phyloP scores from a whole-genome alignment of 2,888 invertebrate species.

The Theretra japonica region DNA sequence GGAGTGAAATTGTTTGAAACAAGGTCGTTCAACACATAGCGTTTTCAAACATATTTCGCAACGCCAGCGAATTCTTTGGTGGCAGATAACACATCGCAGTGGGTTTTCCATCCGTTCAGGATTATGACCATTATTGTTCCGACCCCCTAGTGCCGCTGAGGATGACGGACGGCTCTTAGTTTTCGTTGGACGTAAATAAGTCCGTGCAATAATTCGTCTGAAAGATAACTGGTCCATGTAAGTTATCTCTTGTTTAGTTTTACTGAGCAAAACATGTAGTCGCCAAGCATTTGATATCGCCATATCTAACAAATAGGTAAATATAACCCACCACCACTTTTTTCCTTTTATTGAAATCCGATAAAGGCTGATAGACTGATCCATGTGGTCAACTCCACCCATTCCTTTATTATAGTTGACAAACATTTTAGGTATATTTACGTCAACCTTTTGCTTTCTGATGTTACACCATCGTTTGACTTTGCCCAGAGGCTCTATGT shows the following conservation, averaged over 20 bases:
- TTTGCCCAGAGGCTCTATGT: conserved; percentile 41
- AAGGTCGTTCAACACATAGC: conserved; percentile 41
- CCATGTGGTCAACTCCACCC: conserved; percentile 45
- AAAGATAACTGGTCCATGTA: conserved; percentile 39
- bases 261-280: conserved; percentile 38
- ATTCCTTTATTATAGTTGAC: conserved; percentile 43
- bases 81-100: conserved; percentile 32
- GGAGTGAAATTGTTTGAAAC: conserved; percentile 41
- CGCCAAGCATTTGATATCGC: conserved; percentile 45
- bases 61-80: conserved; percentile 31
- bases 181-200: conserved; percentile 36
- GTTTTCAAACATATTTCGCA: conserved; percentile 41
- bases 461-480: conserved; percentile 43
- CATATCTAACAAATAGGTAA: conserved; percentile 44
- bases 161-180: conserved; percentile 30
- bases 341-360: conserved; percentile 39
- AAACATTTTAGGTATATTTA: conserved; percentile 42
- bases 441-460: conserved; percentile 40
- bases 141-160: conserved; percentile 37
- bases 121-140: conserved; percentile 38
- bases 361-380: conserved; percentile 42
- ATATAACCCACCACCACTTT: conserved; percentile 47
- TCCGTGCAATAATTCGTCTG: conserved; percentile 35
- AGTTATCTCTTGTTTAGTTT: conserved; percentile 32
- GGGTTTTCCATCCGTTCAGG: conserved; percentile 39